These are phyloP conservation scores for Nesoenas mayeri DNA, from an alignment of 2,113 vertebrate genomes.

Conservation along the genomic window DNA sequence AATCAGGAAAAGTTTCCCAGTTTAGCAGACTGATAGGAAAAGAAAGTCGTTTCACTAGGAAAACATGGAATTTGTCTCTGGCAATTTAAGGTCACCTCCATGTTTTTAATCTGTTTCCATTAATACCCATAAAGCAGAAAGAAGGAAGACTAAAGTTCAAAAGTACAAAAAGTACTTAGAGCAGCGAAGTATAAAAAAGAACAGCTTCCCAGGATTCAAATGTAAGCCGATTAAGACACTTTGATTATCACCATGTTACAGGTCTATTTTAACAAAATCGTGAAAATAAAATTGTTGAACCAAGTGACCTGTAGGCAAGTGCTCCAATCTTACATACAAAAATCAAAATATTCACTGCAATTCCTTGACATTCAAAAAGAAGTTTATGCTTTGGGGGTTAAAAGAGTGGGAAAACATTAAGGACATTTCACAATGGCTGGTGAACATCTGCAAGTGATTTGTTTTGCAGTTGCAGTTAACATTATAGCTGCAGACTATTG, in stretches of 20 bases:
- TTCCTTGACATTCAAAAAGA: neutral
- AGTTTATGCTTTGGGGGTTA: neutral
- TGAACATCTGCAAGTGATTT: slow-evolving; percentile 49
- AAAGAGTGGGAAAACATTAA: slow-evolving; percentile 10
- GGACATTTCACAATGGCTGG: slow-evolving; percentile 6
- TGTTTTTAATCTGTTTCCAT: slow-evolving; percentile 47
- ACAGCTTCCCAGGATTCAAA: slow-evolving; percentile 26
- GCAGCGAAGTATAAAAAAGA: neutral
- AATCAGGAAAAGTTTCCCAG: neutral
- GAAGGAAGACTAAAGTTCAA: slow-evolving; percentile 49
- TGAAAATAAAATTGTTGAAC: neutral
- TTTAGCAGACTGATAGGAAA: neutral
- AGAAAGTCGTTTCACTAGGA: neutral
- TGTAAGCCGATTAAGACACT: slow-evolving; percentile 24
- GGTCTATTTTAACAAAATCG: neutral
- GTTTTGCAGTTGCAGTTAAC: slow-evolving; percentile 33
- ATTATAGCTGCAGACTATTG: slow-evolving; percentile 27
- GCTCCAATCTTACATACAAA: neutral
- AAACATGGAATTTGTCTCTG: neutral
- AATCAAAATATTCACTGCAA: neutral
- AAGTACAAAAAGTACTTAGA: slow-evolving; percentile 54
- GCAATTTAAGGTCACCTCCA: slow-evolving; percentile 25
- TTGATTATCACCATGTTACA: slow-evolving; percentile 27
- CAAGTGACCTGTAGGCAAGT: neutral
- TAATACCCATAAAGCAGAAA: slow-evolving; percentile 35